Conservation (phyloP, 2,797 vertebrate genomes). For the Neomorphus geoffroyi region DNA sequence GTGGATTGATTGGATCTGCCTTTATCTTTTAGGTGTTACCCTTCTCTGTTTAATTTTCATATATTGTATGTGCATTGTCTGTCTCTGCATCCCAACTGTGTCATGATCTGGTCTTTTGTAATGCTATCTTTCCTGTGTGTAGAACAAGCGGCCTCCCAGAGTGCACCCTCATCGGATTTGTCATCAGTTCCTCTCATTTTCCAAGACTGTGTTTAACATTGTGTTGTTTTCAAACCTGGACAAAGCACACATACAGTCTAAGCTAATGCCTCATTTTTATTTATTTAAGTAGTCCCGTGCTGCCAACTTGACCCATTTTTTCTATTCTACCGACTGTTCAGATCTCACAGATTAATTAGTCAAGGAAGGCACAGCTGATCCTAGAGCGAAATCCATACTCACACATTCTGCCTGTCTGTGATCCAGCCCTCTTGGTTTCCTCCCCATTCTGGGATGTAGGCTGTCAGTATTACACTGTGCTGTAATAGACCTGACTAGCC, state of each 20-base stretch:
- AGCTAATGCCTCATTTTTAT: conserved; percentile 47
- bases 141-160: not conserved
- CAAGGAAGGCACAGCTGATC: conserved; percentile 59
- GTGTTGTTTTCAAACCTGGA: not conserved
- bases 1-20: not conserved
- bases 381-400: conserved; percentile 44
- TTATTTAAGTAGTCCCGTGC: conserved; percentile 33
- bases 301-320: conserved; percentile 63
- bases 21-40: not conserved
- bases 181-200: not conserved
- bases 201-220: not conserved
- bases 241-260: not conserved
- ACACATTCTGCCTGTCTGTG: conserved; percentile 12
- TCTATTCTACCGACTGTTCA: conserved; percentile 51
- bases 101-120: not conserved
- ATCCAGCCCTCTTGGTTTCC: not conserved
- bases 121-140: not conserved
- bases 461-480: not conserved
- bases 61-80: not conserved
- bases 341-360: conserved; percentile 59
- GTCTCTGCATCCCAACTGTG: not conserved
- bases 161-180: not conserved
- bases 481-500: conserved; percentile 56
- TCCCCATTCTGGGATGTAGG: not conserved
- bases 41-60: not conserved